Conservation (phyloP, 2,797 vertebrate genomes). For the Gambelia wislizenii region DNA sequence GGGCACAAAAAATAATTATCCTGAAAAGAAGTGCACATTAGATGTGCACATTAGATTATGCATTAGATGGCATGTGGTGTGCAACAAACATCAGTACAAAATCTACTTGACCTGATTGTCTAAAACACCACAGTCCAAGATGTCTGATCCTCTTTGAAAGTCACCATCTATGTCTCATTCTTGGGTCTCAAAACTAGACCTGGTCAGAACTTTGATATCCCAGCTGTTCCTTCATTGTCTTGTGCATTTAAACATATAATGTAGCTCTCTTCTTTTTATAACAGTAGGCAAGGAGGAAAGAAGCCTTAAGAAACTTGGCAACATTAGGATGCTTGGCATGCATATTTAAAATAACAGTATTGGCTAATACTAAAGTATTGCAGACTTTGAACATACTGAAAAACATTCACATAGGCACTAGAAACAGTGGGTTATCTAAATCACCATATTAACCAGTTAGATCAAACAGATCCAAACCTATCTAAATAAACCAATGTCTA, state of each 20-base stretch:
- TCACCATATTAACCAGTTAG: slow-evolving; percentile 4
- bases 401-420: neutral
- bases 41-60: no score
- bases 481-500: slow-evolving; percentile 21
- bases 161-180: neutral
- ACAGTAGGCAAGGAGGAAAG: neutral
- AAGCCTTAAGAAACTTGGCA: neutral
- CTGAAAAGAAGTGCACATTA: no score
- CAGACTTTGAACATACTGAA: neutral
- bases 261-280: neutral
- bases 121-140: neutral
- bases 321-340: neutral
- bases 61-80: neutral
- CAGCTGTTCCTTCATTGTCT: neutral
- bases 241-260: neutral
- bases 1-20: no score
- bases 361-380: neutral
- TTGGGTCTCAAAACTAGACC: neutral
- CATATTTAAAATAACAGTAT: slow-evolving; percentile 7
- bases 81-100: neutral
- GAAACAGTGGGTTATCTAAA: neutral
- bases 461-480: neutral
- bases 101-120: neutral
- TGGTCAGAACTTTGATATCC: neutral
- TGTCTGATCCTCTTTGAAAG: neutral